Base-by-base conservation (phyloP, 2,888 invertebrate genomes). In the Ophioninae sp. region DNA sequence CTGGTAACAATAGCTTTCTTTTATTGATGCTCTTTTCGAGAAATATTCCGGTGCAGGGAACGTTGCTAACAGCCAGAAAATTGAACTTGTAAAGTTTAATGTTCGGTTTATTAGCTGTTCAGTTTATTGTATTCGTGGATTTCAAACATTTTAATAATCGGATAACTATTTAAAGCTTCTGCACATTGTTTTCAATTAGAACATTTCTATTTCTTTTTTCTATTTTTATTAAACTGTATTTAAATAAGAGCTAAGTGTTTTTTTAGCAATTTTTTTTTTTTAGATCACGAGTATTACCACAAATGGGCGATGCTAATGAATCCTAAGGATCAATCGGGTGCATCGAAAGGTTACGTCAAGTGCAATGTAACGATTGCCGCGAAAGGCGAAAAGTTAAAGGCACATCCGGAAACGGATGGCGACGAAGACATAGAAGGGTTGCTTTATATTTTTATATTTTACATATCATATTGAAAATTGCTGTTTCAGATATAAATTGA, bases 271-370 rank as follows among this genome's bases (percentile, higher is more conserved):
- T 39, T 21, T 70, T 6, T 0, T 68, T 13, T 8, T 57, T 57
- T 92, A 95, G 97, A 96, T 93, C 97, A 96, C 89, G 96, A 96
- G 91, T 96, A 97, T 89, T 96, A 95, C 90, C 96, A 97, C 90
- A 97, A 97, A 93, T 98, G 98, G 98, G 97, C 96, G 0, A 95
- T 96, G 89, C 93, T 98, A 62, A 95, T 95, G 41, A 94, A 95
- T 80, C 95, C 96, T 0, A 94, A 95, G 50, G 95, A 94, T 86
- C 93, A 94, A 3, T 92, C 92, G 0, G 93, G 93, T 0, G 95
- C 94, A 0, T 93, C 95, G 0, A 95, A 95, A 86, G 98, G 98
- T 0, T 97, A 96, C 90, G 93, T 98, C 23, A 97, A 97, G 93
- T 95, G 97, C 82, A 97, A 97, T 90, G 94, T 98, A 83, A 95